Evolutionary conservation across 1,140 invertebrate genomes (phyloP), one percentile per base, ranked within the genome.

Genomic region (Zaprionus ghesquierei): DNA sequence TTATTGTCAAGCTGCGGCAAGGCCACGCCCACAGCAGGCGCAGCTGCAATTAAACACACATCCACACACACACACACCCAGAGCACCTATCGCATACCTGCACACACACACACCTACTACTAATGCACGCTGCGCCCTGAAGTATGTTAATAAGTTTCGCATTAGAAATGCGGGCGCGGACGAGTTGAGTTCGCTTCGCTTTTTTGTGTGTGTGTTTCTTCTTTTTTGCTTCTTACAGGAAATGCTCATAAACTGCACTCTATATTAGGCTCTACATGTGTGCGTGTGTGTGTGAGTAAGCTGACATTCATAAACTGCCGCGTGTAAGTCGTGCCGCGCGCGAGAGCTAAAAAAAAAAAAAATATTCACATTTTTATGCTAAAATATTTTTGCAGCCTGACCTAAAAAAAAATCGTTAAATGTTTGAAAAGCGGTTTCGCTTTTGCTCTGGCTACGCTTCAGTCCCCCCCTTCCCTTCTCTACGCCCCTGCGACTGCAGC

Each of bases 101-200:
- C 35, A 35, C 20, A 73, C 38, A 18, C 41, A n/a, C n/a, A n/a
- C n/a, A n/a, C n/a, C n/a, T n/a, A n/a, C 68, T 76, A 49, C 75
- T 82, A 82, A 82, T 87, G 79, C 79, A 76, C 61, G 56, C 15
- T 64, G 56, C n/a, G 70, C 38, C 76, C 76, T 79, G 84, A 87
- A 87, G 82, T 82, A 79, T 86, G 84, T 79, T 87, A 87, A 87
- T 87, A 87, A 87, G 84, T 86, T 86, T 80, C 78, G 75, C 75
- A 59, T 75, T 85, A 73, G 58, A 51, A 68, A 58, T 74, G 76
- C 41, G 33, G 33, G 33, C 15, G 65, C 56, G 62, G 25, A 53
- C 46, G 33, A 56, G 59, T 22, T 33, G 38, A 61, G 25, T 44
- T 59, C 15, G n/a, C 13, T n/a, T 12, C 31, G 54, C 33, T 25